These are phyloP conservation scores for Pipistrellus nathusii DNA, from an alignment of 2,797 vertebrate genomes.

Conservation along the genomic window DNA sequence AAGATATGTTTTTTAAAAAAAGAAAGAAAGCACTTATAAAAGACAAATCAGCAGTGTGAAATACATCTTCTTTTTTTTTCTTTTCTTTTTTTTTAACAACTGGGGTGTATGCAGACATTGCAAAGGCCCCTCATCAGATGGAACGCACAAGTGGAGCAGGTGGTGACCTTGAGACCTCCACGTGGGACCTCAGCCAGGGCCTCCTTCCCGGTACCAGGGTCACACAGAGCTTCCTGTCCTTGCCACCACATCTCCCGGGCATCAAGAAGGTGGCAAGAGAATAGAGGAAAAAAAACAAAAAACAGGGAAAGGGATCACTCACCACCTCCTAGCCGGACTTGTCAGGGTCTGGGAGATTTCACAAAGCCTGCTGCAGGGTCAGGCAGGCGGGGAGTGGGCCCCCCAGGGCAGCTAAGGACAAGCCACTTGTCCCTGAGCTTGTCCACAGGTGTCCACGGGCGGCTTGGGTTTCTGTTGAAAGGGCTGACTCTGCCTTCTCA, in stretches of 20 bases:
- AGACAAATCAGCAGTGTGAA: neutral
- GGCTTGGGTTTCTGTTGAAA: neutral
- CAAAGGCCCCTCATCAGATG: accelerated
- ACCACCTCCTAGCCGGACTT: neutral
- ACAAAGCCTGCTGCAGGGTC: neutral
- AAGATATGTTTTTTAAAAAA: no score
- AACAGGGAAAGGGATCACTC: neutral
- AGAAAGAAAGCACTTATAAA: neutral
- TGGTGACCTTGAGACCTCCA: no score
- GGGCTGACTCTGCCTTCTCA: neutral
- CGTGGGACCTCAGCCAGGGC: neutral
- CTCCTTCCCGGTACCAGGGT: neutral
- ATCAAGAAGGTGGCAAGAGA: neutral
- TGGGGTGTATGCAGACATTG: no score
- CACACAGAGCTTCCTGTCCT: neutral
- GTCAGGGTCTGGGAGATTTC: no score
- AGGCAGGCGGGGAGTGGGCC: accelerated
- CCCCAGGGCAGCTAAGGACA: neutral
- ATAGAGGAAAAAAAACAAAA: neutral
- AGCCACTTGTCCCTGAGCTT: neutral
- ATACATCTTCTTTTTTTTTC: neutral
- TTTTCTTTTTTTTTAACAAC: neutral
- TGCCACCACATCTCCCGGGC: neutral
- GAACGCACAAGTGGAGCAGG: accelerated
- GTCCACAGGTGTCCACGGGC: neutral